Percentiles rank a stretch among this genome's conserved stretches.
Conservation (phyloP, 1,140 invertebrate species). For the Zophobas morio region DNA sequence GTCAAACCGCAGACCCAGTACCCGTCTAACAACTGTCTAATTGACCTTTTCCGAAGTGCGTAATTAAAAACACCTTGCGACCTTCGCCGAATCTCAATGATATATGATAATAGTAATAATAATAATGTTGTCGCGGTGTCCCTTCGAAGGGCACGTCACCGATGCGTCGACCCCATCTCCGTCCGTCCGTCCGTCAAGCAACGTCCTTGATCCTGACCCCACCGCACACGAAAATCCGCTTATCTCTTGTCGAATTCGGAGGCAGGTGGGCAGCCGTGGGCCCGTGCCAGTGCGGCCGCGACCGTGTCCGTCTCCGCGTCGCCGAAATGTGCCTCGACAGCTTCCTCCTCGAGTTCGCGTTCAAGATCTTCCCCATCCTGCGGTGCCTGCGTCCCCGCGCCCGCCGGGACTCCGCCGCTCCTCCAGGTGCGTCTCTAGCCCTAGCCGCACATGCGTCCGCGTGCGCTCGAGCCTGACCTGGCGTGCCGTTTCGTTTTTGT, state of each 20-base stretch:
- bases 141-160: too few species aligned
- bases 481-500: conserved; percentile 5
- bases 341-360: not conserved
- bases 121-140: too few species aligned
- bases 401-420: not conserved
- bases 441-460: not conserved
- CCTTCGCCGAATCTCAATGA: too few species aligned
- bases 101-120: too few species aligned
- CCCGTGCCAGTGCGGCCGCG: too few species aligned
- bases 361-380: not conserved
- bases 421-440: not conserved
- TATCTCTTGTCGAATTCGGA: not conserved
- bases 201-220: not conserved
- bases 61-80: too few species aligned
- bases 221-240: not conserved
- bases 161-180: too few species aligned
- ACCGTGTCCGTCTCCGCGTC: not conserved
- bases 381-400: not conserved
- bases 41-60: too few species aligned
- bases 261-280: not conserved
- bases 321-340: not conserved
- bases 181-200: too few species aligned
- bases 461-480: not conserved
- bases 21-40: too few species aligned
- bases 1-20: too few species aligned